Evolutionary conservation across 2,888 invertebrate genomes (phyloP), one percentile per base, ranked within the genome.

Genomic region (Chrysolina americana): DNA sequence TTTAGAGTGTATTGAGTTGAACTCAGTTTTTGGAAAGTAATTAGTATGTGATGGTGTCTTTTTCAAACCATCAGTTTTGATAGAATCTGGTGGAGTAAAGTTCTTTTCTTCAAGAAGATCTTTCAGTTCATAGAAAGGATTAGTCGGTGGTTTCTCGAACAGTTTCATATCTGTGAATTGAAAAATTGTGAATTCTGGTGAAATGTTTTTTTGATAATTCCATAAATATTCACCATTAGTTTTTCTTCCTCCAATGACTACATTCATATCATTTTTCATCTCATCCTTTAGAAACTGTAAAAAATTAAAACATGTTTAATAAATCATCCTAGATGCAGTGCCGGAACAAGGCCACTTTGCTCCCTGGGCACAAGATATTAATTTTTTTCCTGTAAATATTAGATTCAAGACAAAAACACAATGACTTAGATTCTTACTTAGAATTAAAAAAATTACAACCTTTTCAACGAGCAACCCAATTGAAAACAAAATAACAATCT

Each of bases 1-100:
- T 65, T 76, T 76, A 2, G 76, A 70, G 17, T 48, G 21, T n/a
- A 41, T 65, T 19, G 59, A n/a, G 19, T 70, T 72, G 10, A 56
- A 71, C 19, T 50, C 36, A 19, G 53, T 17, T 41, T 53, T 68
- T 47, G 63, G 68, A 9, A 41, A 17, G 28, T 53, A 21, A 53
- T 56, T 13, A 15, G 6, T 76, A 44, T 13, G 36, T 15, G 15
- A 48, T 36, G 23, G 10, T 11, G 21, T 19, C 53, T 5, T 64
- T 15, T 50, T 64, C 19, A 41, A n/a, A 23, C n/a, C n/a, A n/a
- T 48, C 53, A 28, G 41, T 64, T 36, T 63, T 28, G 23, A 17
- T 17, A 17, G 66, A 10, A 8, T 23, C 48, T 28, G 66, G 50
- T n/a, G 28, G 19, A n/a, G 28, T 41, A 11, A n/a, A 66, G 9